Evolutionary conservation across 2,113 vertebrate genomes (phyloP).

Genomic region (Trogon surrucura): DNA sequence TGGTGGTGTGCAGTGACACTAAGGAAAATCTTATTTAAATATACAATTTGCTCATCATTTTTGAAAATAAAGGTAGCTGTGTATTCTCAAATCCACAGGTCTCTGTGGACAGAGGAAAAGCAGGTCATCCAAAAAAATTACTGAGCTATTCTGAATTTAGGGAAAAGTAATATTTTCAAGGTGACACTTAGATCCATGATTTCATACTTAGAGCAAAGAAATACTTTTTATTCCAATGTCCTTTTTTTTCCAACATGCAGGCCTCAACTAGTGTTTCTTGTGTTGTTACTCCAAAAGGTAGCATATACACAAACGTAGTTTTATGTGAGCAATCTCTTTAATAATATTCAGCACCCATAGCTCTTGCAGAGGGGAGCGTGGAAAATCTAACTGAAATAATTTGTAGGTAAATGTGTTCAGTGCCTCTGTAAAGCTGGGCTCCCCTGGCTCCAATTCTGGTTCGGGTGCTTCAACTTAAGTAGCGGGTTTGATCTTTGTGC

Average conservation of each 20-base stretch:
- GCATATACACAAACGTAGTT: not conserved
- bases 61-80: not conserved
- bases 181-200: not conserved
- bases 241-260: not conserved
- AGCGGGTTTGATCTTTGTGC: not conserved
- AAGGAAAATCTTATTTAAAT: not conserved
- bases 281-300: not conserved
- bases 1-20: not conserved
- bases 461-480: not conserved
- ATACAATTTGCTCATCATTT: not conserved
- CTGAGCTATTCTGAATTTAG: not conserved
- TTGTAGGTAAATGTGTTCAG: not conserved
- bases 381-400: not conserved
- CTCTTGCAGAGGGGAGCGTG: accelerated
- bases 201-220: no score
- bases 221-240: no score
- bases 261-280: not conserved
- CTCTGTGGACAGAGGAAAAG: not conserved
- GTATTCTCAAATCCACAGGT: not conserved
- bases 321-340: not conserved
- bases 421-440: not conserved
- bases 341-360: not conserved
- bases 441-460: not conserved
- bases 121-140: not conserved
- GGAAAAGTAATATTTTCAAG: not conserved